phyloP scores from a whole-genome alignment of 2,888 invertebrate species.

The Conomelus anceps region DNA sequence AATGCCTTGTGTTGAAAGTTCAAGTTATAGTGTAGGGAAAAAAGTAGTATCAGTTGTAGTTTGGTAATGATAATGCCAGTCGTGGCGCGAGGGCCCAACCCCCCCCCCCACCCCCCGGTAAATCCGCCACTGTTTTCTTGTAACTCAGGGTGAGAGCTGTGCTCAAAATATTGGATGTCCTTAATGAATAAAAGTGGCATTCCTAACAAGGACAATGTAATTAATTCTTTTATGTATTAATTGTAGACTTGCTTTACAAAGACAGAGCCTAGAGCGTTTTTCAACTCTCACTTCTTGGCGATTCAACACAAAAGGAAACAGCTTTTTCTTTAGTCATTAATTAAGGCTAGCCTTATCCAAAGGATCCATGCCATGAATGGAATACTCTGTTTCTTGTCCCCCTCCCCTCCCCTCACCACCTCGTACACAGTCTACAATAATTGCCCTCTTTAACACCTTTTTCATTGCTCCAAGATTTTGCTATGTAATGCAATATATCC shows the following conservation, averaged over 20 bases:
- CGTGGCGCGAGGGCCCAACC: too few species aligned
- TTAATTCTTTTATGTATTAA: neutral
- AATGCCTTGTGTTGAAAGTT: too few species aligned
- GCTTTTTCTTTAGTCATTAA: neutral
- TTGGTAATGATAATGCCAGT: too few species aligned
- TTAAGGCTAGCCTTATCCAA: neutral
- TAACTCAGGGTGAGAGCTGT: neutral
- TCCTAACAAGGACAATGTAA: neutral
- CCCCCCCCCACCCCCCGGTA: too few species aligned
- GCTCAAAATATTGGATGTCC: neutral
- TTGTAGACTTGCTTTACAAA: neutral
- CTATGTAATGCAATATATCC: neutral
- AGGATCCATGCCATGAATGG: neutral
- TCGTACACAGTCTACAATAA: neutral
- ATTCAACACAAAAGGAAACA: neutral
- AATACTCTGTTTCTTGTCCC: neutral
- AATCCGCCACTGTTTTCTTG: neutral
- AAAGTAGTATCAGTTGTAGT: too few species aligned
- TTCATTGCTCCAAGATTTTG: neutral
- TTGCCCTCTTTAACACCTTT: neutral
- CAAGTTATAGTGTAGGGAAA: too few species aligned
- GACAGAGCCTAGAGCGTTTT: neutral
- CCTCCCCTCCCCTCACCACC: neutral
- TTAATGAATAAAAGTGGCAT: neutral
- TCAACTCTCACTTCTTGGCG: neutral